Conservation (phyloP, 2,888 invertebrate genomes). For the Tiliacea citrago region DNA sequence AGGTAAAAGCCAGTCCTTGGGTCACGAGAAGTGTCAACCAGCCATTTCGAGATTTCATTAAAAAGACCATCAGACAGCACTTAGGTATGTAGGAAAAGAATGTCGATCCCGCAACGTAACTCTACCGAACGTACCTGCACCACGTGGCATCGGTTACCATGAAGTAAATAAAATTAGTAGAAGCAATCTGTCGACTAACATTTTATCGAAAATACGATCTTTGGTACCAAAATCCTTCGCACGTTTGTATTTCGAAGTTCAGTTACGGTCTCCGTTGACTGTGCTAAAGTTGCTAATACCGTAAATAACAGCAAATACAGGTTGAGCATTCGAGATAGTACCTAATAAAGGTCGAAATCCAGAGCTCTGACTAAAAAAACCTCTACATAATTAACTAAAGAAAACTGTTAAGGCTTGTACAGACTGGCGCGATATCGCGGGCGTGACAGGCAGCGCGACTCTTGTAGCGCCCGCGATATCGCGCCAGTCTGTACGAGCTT, state of each 20-base stretch:
- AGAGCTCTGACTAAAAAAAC: slow-evolving; percentile 3
- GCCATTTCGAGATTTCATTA: too few species aligned
- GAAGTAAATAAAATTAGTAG: not conserved
- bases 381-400: not conserved
- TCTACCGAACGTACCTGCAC: not conserved
- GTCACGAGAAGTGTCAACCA: too few species aligned
- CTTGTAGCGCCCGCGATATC: too few species aligned
- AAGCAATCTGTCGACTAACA: not conserved
- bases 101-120: too few species aligned
- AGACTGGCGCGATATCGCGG: too few species aligned
- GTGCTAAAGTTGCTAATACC: too few species aligned
- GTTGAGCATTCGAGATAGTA: not conserved
- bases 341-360: not conserved
- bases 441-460: too few species aligned
- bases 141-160: not conserved
- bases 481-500: too few species aligned
- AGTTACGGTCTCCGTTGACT: too few species aligned
- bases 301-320: not conserved
- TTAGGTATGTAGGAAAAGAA: not conserved
- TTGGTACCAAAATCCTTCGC: not conserved
- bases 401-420: not conserved
- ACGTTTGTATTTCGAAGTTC: not conserved
- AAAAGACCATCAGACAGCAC: too few species aligned
- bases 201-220: not conserved
- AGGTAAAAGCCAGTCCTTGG: too few species aligned